These are phyloP conservation scores for Eudasyphora cyanicolor DNA, from an alignment of 2,888 invertebrate genomes.

Conservation along the genomic window DNA sequence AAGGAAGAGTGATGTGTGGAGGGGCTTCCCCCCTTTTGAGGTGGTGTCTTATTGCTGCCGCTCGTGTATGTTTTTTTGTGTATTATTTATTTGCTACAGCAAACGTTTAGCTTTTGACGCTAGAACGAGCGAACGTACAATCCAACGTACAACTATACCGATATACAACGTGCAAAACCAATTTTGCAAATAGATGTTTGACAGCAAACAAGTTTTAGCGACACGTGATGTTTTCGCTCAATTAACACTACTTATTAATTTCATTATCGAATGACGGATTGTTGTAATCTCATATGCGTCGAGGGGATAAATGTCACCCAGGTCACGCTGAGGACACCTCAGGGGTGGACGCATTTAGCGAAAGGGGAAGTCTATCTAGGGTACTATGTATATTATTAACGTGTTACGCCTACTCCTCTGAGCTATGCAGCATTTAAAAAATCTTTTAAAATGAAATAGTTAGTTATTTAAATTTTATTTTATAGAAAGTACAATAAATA, in stretches of 20 bases:
- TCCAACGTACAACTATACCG: background rate
- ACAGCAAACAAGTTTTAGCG: constrained; percentile 33
- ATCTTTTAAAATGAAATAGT: too few species aligned
- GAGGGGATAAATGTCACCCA: background rate
- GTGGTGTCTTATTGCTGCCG: background rate
- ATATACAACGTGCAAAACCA: constrained; percentile 7
- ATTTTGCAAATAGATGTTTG: constrained; percentile 33
- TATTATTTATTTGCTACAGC: background rate
- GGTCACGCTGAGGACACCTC: too few species aligned
- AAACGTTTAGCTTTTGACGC: background rate
- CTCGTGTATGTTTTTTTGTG: background rate
- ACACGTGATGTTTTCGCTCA: constrained; percentile 19
- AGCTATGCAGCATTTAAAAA: too few species aligned
- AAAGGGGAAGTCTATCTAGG: too few species aligned
- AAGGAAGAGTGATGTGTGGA: too few species aligned
- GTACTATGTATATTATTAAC: too few species aligned
- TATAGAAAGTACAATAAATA: too few species aligned
- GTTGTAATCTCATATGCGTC: background rate
- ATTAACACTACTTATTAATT: constrained; percentile 22
- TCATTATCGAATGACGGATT: background rate
- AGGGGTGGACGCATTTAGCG: too few species aligned
- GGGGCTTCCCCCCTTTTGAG: too few species aligned
- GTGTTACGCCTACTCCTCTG: too few species aligned
- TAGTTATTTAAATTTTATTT: too few species aligned
- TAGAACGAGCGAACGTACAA: background rate